Evolutionary conservation across 2,113 vertebrate genomes (phyloP), one percentile per base, ranked within the genome.

Genomic region (Oophaga pumilio): DNA sequence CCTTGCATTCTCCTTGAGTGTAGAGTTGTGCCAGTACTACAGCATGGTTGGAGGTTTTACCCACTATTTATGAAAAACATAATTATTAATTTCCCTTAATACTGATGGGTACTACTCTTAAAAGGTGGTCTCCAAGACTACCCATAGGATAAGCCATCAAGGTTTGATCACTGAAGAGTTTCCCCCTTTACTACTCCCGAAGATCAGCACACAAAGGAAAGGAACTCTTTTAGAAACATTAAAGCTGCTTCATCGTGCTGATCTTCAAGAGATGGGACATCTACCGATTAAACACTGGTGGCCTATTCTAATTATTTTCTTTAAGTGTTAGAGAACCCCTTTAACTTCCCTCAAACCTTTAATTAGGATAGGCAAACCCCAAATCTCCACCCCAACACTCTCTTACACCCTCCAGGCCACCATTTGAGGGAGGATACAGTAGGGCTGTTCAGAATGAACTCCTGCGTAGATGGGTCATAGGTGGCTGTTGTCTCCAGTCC

Each of bases 401-500:
- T 53, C 98, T 97, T 94, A 99, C 98, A 94, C 91, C 97, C 98
- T 82, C 98, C 98, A 10, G 98, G 97, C 98, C 98, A 99, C 98
- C 98, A 99, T 89, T 99, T 99, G 90, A 99, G 99, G 86, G 98
- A 99, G 88, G 96, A 97, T 90, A 99, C 94, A 0, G 98, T 99
- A 56, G 98, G 98, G 89, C 97, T 98, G 92, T 99, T 97, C 83
- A 99, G 90, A 69, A 99, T 95, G 91, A 99, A 99, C 91, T 99
- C 97, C 90, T 99, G 96, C 0, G 97, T 98, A 66, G 95, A 90
- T 8, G 97, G 96, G 89, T 99, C 97, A 0, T 96, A 99, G 4
- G 97, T 99, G 82, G 98, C 97, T 12, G 97, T 99, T 56, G 98
- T 99, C 94, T 99, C 98, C 79, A 99, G 90, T 28, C 96, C 97